Evolutionary conservation across 2,113 vertebrate genomes (phyloP).

Genomic region (Amblyopsis rosae): DNA sequence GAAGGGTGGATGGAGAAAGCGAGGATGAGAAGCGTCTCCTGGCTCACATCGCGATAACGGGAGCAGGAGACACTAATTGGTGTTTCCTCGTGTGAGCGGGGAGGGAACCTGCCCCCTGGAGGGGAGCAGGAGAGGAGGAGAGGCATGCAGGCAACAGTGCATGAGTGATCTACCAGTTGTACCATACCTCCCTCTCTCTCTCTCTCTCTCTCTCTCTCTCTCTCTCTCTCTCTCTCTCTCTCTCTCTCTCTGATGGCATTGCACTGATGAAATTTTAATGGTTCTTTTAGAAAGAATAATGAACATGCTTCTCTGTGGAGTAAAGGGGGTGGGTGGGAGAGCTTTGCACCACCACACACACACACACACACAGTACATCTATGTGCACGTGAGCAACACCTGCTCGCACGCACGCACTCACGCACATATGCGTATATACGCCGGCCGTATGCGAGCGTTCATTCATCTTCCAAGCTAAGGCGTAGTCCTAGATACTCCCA

Average conservation of each 20-base stretch:
- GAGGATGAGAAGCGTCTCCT: constrained; percentile 10
- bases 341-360: not conserved
- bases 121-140: constrained; percentile 15
- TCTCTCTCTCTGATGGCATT: constrained; percentile 72
- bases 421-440: not conserved
- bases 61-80: constrained; percentile 37
- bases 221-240: constrained; percentile 37
- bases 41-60: constrained; percentile 46
- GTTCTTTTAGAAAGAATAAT: constrained; percentile 84
- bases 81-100: constrained; percentile 13
- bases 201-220: constrained; percentile 21
- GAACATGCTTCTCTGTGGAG: constrained; percentile 72
- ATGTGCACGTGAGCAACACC: too few species aligned
- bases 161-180: constrained; percentile 51
- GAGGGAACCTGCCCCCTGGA: constrained; percentile 51
- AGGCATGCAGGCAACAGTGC: constrained; percentile 54
- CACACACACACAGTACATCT: not conserved
- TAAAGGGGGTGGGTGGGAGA: constrained; percentile 14
- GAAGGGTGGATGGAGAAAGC: constrained; percentile 24
- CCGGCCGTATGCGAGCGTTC: not conserved
- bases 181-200: constrained; percentile 18
- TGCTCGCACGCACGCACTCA: not conserved
- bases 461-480: too few species aligned
- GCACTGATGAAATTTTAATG: constrained; percentile 86
- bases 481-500: too few species aligned